Evolutionary conservation across 2,888 invertebrate genomes (phyloP), one percentile per base, ranked within the genome.

Genomic region (Barypeithes pellucidus): DNA sequence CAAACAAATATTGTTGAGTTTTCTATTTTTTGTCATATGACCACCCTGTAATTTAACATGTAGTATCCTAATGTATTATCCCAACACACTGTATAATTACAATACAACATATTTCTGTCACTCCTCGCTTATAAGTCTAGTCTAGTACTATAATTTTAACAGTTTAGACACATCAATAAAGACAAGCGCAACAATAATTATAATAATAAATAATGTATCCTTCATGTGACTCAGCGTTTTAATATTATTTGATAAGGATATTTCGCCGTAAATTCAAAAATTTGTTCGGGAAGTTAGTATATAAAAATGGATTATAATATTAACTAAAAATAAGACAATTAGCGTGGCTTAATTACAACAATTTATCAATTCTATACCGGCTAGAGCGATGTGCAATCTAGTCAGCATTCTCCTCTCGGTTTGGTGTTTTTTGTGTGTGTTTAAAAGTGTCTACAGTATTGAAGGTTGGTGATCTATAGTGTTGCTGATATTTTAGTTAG

Each of bases 381-480:
- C 57, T 29, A 24, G n/a, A n/a, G 8, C 39, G 7, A 59, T 59
- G 59, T n/a, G 11, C 39, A 18, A 39, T 18, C 3, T 3, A 16
- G 36, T 14, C 18, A 2, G 24, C 33, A 29, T 63, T 12, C 45
- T 63, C 29, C 14, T 63, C 18, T 18, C 8, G 7, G 14, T 47
- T 33, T 3, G 8, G 12, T 7, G 22, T 24, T 29, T 39, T 4
- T 33, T 63, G n/a, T 24, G 33, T 16, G 47, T 47, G 22, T 63
- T 47, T 45, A 9, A 18, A 0, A 14, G 14, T 47, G 29, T 29
- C 33, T 16, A 33, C 47, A 18, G 29, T 29, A 14, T 47, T 47
- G 63, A 63, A 63, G 63, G 63, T 63, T 63, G 0, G 63, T 63
- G 33, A 24, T 11, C 2, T 36, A n/a, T n/a, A 36, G 8, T 36